Evolutionary conservation across 1,140 invertebrate genomes (phyloP).

Genomic region (Bombus ignitus): DNA sequence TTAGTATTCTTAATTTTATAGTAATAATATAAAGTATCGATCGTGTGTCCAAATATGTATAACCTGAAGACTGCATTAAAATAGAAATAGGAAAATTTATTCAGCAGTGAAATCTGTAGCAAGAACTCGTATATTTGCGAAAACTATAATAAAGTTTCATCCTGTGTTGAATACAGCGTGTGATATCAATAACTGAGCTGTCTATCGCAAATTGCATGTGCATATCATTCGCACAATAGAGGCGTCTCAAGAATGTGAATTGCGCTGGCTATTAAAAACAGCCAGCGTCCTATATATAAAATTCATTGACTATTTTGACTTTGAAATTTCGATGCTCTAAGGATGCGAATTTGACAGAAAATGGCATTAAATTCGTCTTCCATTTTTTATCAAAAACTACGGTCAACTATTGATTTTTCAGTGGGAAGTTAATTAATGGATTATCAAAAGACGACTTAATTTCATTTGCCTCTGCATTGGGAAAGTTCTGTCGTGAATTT

Average conservation of each 20-base stretch:
- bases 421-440: slow-evolving; percentile 14
- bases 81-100: too few species aligned
- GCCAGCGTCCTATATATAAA: neutral
- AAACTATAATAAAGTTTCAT: neutral
- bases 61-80: too few species aligned
- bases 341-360: neutral
- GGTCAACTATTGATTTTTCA: neutral
- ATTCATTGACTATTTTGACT: neutral
- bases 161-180: neutral
- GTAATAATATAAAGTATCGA: neutral
- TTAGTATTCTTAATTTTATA: neutral
- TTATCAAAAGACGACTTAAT: neutral
- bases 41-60: too few species aligned
- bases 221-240: neutral
- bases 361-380: neutral
- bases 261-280: neutral
- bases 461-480: neutral
- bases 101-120: too few species aligned
- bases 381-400: neutral
- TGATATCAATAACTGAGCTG: neutral
- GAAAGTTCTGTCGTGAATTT: neutral
- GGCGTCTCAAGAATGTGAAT: neutral
- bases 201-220: neutral
- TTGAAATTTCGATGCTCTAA: too few species aligned
- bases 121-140: too few species aligned